A percentile compares a stretch with the other conserved stretches of the same genome.
Conservation (phyloP, 2,888 invertebrate species). For the Anoplius nigerrimus region DNA sequence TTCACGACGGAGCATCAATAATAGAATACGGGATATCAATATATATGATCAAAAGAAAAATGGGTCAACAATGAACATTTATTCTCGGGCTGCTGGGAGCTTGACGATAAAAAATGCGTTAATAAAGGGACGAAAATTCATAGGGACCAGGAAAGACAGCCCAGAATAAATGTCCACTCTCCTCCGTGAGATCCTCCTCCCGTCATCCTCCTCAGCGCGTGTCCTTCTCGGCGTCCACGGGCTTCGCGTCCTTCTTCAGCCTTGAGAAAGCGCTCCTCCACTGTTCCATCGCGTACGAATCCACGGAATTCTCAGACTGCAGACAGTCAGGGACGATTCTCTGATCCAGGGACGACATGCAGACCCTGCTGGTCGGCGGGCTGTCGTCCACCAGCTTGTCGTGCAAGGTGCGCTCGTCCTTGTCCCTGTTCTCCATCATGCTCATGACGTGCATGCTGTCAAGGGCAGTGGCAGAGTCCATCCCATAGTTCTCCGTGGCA, state of each 20-base stretch:
- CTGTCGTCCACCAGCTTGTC: not conserved
- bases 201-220: too few species aligned
- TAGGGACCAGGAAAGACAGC: conserved; percentile 35
- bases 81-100: not conserved
- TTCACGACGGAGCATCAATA: too few species aligned
- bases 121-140: conserved; percentile 47
- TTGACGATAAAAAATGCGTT: not conserved
- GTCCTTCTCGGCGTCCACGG: too few species aligned
- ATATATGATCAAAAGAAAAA: too few species aligned
- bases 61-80: too few species aligned
- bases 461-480: not conserved
- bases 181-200: not conserved
- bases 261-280: conserved; percentile 19
- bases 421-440: too few species aligned
- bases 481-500: not conserved
- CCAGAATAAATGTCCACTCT: too few species aligned
- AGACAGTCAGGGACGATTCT: conserved; percentile 26
- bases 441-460: not conserved
- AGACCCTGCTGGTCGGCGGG: conserved; percentile 11
- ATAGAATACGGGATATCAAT: too few species aligned
- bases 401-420: not conserved
- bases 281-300: conserved; percentile 3
- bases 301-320: conserved; percentile 6
- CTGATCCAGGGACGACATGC: conserved; percentile 18
- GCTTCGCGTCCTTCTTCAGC: not conserved